Evolutionary conservation across 2,888 invertebrate species (phyloP).

Genomic region (Pimpla rufipes): DNA sequence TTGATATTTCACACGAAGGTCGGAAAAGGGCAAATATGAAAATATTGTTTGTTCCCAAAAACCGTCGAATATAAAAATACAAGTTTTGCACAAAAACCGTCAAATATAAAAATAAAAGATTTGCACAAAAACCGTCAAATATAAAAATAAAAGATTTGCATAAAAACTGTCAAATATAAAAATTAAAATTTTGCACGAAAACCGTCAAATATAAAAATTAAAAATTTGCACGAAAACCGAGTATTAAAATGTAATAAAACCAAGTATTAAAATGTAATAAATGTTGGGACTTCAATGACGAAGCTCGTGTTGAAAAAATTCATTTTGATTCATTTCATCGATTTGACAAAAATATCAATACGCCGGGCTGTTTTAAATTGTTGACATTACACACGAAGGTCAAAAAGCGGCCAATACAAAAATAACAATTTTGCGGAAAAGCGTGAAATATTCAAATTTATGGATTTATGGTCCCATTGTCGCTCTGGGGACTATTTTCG

Average conservation of each 20-base stretch:
- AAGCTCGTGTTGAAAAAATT: background rate
- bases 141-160: no score
- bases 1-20: no score
- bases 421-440: background rate
- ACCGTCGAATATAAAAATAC: no score
- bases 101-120: conserved; percentile 5
- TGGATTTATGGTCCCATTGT: conserved; percentile 8
- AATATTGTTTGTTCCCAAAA: no score
- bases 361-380: background rate
- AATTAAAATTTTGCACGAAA: no score
- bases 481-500: conserved; percentile 4
- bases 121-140: no score
- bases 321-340: background rate
- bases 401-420: background rate
- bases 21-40: no score
- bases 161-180: no score
- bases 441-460: conserved; percentile 9
- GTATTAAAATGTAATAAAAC: no score
- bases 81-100: background rate
- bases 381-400: no score
- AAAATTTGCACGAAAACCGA: no score
- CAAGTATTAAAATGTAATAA: background rate
- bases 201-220: no score
- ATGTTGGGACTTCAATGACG: background rate
- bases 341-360: background rate